Conservation (phyloP, 2,113 vertebrate species). For the Acrocephalus arundinaceus region DNA sequence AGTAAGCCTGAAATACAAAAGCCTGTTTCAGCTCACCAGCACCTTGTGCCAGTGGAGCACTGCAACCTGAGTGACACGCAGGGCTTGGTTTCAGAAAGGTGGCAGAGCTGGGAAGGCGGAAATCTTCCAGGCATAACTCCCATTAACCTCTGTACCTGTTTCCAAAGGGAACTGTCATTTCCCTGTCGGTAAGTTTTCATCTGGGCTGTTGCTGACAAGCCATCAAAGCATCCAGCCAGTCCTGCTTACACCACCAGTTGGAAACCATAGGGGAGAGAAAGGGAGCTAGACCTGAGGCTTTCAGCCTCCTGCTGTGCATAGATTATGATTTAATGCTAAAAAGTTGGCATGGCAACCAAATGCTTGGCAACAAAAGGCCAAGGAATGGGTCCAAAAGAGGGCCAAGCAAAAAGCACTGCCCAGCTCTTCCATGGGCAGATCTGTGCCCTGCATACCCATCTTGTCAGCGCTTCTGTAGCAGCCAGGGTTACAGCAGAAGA, state of each 20-base stretch:
- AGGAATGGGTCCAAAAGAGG: background rate
- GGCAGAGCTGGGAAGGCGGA: background rate
- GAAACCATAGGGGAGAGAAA: background rate
- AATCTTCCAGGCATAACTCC: background rate
- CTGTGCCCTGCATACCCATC: background rate
- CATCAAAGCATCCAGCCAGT: background rate
- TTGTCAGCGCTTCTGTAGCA: background rate
- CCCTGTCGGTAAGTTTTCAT: background rate
- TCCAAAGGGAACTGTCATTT: background rate
- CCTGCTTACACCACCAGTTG: background rate
- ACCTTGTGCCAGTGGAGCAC: background rate
- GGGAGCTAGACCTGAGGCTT: background rate
- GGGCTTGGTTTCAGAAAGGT: background rate
- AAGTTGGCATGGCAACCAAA: constrained; percentile 48
- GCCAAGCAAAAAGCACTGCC: background rate
- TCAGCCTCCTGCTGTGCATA: background rate
- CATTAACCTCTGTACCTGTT: background rate
- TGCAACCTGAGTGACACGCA: background rate
- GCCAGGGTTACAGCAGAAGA: background rate
- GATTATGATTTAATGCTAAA: constrained; percentile 57
- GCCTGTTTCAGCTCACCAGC: background rate
- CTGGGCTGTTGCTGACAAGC: background rate
- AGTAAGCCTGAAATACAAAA: background rate
- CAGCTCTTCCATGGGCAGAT: background rate
- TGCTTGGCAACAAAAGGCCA: background rate